These are phyloP conservation scores for Syrphus vitripennis DNA, from an alignment of 2,888 invertebrate species.

Conservation along the genomic window DNA sequence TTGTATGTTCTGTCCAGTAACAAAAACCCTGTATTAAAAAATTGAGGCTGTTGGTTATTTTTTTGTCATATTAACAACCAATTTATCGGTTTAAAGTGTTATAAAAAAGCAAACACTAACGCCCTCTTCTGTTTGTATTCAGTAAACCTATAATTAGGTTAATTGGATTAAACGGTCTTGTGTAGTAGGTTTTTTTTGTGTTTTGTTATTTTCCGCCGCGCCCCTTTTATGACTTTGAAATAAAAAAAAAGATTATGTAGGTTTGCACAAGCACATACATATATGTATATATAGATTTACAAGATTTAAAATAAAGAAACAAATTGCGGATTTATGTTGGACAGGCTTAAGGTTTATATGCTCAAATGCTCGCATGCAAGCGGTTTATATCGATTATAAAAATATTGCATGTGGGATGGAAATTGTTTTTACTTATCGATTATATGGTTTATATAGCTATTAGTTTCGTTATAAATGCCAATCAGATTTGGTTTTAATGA, in stretches of 20 bases:
- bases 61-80: slow-evolving; percentile 55
- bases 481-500: background rate
- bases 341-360: slow-evolving; percentile 52
- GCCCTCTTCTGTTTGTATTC: slow-evolving; percentile 38
- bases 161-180: slow-evolving; percentile 65
- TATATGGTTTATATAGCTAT: background rate
- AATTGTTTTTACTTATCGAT: background rate
- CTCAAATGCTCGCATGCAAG: slow-evolving; percentile 38
- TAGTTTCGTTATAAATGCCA: background rate
- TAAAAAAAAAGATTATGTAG: slow-evolving; percentile 20
- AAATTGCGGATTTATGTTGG: slow-evolving; percentile 62
- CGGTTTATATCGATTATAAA: background rate
- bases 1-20: background rate
- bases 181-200: background rate
- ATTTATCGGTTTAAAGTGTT: slow-evolving; percentile 44
- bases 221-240: slow-evolving; percentile 3
- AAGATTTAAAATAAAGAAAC: slow-evolving; percentile 44
- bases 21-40: background rate
- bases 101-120: background rate
- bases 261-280: no score
- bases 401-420: slow-evolving; percentile 34
- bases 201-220: slow-evolving; percentile 14
- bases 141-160: slow-evolving; percentile 59
- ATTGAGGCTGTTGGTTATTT: slow-evolving; percentile 54
- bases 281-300: no score